Evolutionary conservation across 1,140 invertebrate genomes (phyloP).

Genomic region (Schlechtendalia chinensis): DNA sequence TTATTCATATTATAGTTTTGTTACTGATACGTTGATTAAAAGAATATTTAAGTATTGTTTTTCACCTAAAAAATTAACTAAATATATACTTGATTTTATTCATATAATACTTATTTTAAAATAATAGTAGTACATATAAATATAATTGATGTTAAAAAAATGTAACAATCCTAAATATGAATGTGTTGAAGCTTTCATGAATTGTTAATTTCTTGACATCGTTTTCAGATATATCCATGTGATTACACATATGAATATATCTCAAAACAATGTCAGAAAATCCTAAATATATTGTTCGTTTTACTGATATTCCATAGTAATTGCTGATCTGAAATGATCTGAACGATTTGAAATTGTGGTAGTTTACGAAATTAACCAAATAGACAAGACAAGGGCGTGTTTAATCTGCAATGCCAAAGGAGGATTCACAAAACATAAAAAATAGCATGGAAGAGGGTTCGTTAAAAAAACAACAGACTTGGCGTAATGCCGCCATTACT

Average conservation of each 20-base stretch:
- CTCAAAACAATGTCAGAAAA: too few species aligned
- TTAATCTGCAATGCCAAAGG: not conserved
- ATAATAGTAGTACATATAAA: not conserved
- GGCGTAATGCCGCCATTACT: slow-evolving; percentile 35
- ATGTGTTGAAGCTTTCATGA: too few species aligned
- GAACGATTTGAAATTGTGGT: not conserved
- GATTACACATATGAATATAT: too few species aligned
- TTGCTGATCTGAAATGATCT: not conserved
- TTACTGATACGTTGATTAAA: not conserved
- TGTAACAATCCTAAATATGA: too few species aligned
- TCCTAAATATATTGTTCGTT: slow-evolving; percentile 7
- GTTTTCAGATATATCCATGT: too few species aligned
- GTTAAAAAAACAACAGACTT: slow-evolving; percentile 33
- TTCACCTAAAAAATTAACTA: not conserved
- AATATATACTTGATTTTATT: not conserved
- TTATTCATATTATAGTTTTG: too few species aligned
- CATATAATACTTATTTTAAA: not conserved
- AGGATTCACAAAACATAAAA: slow-evolving; percentile 20
- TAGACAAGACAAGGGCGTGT: slow-evolving; percentile 18
- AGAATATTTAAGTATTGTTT: not conserved
- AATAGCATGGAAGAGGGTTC: not conserved
- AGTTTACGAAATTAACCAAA: not conserved
- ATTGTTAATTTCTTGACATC: too few species aligned
- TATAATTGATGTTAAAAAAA: not conserved
- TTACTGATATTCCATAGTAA: not conserved